A percentile compares a stretch with the other conserved stretches of the same genome.
Evolutionary conservation across 2,888 invertebrate species (phyloP).

Genomic region (Diarsia brunnea): DNA sequence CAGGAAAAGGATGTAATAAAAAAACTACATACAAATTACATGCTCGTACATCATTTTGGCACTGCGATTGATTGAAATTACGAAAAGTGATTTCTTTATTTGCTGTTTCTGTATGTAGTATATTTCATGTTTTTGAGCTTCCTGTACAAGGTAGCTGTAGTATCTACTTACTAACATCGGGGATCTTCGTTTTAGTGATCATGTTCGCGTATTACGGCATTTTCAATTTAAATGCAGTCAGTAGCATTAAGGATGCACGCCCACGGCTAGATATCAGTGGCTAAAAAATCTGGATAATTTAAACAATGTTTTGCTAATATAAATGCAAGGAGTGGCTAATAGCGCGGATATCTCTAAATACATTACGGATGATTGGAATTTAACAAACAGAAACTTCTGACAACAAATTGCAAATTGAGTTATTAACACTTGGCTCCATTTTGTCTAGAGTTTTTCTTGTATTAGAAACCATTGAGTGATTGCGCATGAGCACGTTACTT

Average conservation of each 20-base stretch:
- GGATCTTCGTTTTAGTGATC: not conserved
- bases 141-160: not conserved
- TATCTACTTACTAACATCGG: not conserved
- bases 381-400: slow-evolving; percentile 23
- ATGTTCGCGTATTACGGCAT: not conserved
- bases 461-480: slow-evolving; percentile 58
- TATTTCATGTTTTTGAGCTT: slow-evolving; percentile 6
- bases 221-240: not conserved
- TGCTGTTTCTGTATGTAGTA: not conserved
- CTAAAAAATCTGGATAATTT: not conserved
- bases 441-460: slow-evolving; percentile 25
- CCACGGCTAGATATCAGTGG: not conserved
- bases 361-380: not conserved
- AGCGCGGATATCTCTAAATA: slow-evolving; percentile 6
- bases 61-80: slow-evolving; percentile 34
- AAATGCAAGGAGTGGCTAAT: not conserved
- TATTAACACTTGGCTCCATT: slow-evolving; percentile 10
- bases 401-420: slow-evolving; percentile 14
- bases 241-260: not conserved
- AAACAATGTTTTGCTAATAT: not conserved
- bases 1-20: slow-evolving; percentile 49
- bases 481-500: slow-evolving; percentile 52
- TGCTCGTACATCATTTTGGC: slow-evolving; percentile 20
- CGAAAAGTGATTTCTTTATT: slow-evolving; percentile 33
- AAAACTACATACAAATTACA: slow-evolving; percentile 40